phyloP scores from a whole-genome alignment of 2,113 vertebrate genomes.

The Corythornis vintsioides region DNA sequence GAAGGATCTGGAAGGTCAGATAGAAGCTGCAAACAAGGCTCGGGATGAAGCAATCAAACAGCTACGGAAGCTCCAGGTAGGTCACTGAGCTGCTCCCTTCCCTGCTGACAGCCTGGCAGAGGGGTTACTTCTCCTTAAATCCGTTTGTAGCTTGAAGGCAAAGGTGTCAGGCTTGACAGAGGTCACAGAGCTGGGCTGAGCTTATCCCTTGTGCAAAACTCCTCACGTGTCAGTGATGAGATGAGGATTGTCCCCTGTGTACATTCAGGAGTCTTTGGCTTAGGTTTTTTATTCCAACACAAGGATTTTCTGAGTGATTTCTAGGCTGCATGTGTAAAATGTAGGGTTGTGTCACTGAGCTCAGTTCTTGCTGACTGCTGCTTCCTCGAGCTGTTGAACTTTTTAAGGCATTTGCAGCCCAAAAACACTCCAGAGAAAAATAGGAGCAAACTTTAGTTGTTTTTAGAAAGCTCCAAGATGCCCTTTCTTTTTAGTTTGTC shows the following conservation, averaged over 20 bases:
- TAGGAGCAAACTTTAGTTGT: neutral
- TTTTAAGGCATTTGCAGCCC: neutral
- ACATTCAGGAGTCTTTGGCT: neutral
- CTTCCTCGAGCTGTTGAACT: neutral
- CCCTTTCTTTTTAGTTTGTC: neutral
- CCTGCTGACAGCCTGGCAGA: neutral
- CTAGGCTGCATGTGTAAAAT: neutral
- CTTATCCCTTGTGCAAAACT: neutral
- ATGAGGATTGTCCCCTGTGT: fast-evolving
- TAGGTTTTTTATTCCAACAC: neutral
- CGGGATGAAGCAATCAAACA: constrained; percentile 97
- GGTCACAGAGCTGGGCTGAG: neutral
- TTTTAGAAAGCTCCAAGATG: neutral
- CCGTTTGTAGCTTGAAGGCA: neutral
- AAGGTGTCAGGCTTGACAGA: fast-evolving
- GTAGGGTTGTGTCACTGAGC: neutral
- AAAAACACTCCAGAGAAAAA: neutral
- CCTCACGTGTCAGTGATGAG: neutral
- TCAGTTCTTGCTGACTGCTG: neutral
- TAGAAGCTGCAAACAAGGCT: constrained; percentile 92
- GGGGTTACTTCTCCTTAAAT: neutral
- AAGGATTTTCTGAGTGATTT: neutral
- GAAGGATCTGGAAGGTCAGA: constrained; percentile 93
- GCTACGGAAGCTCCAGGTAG: constrained; percentile 92
- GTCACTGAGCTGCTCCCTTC: neutral